Conservation (phyloP, 2,797 vertebrate genomes). For the Hoplostethus atlanticus region DNA sequence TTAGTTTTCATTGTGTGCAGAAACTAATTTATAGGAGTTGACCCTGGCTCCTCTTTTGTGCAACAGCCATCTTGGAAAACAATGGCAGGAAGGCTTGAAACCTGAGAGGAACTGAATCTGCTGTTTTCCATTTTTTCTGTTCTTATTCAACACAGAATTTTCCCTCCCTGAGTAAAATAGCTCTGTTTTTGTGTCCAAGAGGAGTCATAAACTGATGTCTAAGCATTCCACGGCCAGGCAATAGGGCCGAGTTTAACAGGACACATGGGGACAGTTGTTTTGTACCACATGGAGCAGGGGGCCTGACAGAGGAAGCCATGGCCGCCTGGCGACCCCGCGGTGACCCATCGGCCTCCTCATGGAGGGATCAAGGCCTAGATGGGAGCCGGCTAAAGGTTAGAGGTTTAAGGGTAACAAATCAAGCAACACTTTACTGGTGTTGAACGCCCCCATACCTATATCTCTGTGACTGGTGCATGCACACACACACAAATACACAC, state of each 20-base stretch:
- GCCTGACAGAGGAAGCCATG: constrained; percentile 82
- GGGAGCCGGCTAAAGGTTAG: constrained; percentile 83
- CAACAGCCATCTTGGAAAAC: constrained; percentile 87
- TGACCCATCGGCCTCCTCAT: constrained; percentile 84
- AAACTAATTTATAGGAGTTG: constrained; percentile 93
- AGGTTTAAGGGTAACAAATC: constrained; percentile 88
- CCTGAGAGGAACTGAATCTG: constrained; percentile 89
- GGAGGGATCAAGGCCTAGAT: constrained; percentile 81
- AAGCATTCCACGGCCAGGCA: constrained; percentile 86
- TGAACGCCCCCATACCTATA: constrained; percentile 77
- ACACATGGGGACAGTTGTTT: constrained; percentile 89
- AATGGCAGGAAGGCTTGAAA: constrained; percentile 88
- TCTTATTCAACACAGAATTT: constrained; percentile 84
- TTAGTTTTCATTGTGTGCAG: constrained; percentile 91
- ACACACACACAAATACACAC: constrained; percentile 48
- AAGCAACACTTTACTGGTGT: constrained; percentile 84
- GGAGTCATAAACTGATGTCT: constrained; percentile 85
- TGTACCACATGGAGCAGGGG: constrained; percentile 78
- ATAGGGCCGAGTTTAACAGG: constrained; percentile 88
- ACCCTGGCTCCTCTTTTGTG: constrained; percentile 94
- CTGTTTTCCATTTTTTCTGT: constrained; percentile 89
- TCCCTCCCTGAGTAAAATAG: constrained; percentile 89
- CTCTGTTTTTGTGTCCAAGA: constrained; percentile 88
- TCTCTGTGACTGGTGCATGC: constrained; percentile 55
- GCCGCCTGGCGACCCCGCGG: constrained; percentile 84